Evolutionary conservation across 2,888 invertebrate genomes (phyloP), one percentile per base, ranked within the genome.

Genomic region (Iselma pallidipennis): DNA sequence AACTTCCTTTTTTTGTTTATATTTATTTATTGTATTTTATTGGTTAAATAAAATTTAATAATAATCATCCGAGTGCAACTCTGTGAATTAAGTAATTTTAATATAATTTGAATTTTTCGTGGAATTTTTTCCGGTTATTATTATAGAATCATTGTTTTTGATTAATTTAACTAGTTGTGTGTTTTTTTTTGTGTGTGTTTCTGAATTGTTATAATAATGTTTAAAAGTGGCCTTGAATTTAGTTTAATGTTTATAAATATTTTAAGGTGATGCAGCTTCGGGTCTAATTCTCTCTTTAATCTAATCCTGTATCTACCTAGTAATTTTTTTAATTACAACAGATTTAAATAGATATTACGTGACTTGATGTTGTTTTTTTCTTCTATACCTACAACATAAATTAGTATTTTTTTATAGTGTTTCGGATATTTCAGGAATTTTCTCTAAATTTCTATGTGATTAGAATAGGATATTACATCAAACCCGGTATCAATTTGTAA

Each of bases 1-100:
- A 61, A 53, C 61, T 61, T 57, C 45, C 45, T 21, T 45, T 45
- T 42, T 42, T 42, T 45, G 9, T 45, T 45, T 45, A 37, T 37
- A 16, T 37, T 37, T 37, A 37, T 37, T 37, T 45, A 45, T 45
- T 23, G 23, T 23, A 45, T 23, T 45, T 45, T 45, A 45, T 45
- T 45, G 45, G 45, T 1, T 45, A n/a, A 45, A 45, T 45, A 45
- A n/a, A n/a, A 45, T 45, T 45, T 45, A 45, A 45, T 45, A 45
- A 45, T 45, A 21, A 45, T 45, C 4, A 23, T 19, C 23, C 45
- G 21, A 45, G 45, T 37, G 16, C 37, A 37, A 45, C 45, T 21
- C 12, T 12, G n/a, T 21, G 12, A n/a, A 14, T 45, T 10, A 45
- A 45, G 10, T 45, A 45, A 12, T 23, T 45, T 21, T 21, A 23